Percentiles rank a stretch among this genome's conserved stretches.
Evolutionary conservation across 2,797 vertebrate species (phyloP).

Genomic region (Merluccius polli): DNA sequence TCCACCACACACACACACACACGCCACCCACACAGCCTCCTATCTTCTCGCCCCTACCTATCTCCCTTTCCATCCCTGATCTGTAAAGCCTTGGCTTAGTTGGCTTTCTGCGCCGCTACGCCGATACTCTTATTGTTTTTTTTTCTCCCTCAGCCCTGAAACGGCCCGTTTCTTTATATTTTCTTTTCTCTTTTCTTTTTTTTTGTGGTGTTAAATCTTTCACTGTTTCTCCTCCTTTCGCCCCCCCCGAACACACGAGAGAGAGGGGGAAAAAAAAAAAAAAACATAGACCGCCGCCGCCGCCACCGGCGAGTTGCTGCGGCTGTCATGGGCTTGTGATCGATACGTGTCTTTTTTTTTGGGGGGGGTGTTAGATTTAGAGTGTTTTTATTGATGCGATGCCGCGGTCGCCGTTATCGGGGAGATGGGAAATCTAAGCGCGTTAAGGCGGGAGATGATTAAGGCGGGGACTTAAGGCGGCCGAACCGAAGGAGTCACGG

Average conservation of each 20-base stretch:
- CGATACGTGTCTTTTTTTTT: conserved; percentile 53
- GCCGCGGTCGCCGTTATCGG: conserved; percentile 35
- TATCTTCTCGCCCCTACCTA: no score
- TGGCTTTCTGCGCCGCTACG: no score
- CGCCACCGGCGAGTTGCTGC: conserved; percentile 27
- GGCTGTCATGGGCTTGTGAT: conserved; percentile 27
- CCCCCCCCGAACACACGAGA: background rate
- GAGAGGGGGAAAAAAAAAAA: conserved; percentile 4
- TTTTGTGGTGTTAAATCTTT: conserved; percentile 39
- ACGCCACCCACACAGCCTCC: no score
- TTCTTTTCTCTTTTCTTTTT: conserved; percentile 4
- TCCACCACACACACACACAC: no score
- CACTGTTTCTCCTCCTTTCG: background rate
- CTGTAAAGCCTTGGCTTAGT: no score
- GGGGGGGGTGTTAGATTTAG: conserved; percentile 43
- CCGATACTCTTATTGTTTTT: background rate
- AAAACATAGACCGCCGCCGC: conserved; percentile 18
- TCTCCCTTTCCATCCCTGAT: no score
- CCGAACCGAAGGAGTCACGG: conserved; percentile 48
- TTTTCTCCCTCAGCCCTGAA: background rate
- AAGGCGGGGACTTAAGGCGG: conserved; percentile 48
- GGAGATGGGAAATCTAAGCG: conserved; percentile 24
- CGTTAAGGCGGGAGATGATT: conserved; percentile 49
- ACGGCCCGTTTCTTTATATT: conserved; percentile 3
- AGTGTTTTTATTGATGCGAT: conserved; percentile 36